Evolutionary conservation across 2,797 vertebrate genomes (phyloP).

Genomic region (Taeniopygia guttata): DNA sequence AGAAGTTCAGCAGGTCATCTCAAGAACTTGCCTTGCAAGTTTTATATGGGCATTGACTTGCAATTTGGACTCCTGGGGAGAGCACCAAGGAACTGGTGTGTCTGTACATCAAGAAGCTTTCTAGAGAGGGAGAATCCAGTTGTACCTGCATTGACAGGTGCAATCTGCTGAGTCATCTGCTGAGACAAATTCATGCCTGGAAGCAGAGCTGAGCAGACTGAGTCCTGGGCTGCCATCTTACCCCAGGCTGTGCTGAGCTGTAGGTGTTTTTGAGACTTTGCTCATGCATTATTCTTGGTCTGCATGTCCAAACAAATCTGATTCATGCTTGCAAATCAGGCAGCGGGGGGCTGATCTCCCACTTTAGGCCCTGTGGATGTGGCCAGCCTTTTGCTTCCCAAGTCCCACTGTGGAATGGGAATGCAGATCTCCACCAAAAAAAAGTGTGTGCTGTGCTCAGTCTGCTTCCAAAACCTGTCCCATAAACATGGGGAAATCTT

Average conservation of each 20-base stretch:
- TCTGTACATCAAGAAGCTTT: neutral
- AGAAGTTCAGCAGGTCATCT: neutral
- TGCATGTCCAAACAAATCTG: neutral
- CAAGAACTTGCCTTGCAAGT: neutral
- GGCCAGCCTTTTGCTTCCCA: neutral
- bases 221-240: neutral
- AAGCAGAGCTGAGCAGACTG: neutral
- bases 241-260: neutral
- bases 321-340: conserved; percentile 18
- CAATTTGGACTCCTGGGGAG: neutral
- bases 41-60: neutral
- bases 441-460: neutral
- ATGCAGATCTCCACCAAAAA: neutral
- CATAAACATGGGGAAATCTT: neutral
- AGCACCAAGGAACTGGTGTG: neutral
- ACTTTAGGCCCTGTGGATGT: neutral
- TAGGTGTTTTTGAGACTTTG: neutral
- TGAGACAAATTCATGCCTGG: neutral
- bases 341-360: neutral
- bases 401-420: neutral
- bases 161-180: neutral
- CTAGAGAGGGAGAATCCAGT: neutral
- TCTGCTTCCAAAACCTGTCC: neutral
- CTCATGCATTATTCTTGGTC: neutral
- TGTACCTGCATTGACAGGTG: neutral